Conservation (phyloP, 1,140 invertebrate genomes). For the Prorops nasuta region DNA sequence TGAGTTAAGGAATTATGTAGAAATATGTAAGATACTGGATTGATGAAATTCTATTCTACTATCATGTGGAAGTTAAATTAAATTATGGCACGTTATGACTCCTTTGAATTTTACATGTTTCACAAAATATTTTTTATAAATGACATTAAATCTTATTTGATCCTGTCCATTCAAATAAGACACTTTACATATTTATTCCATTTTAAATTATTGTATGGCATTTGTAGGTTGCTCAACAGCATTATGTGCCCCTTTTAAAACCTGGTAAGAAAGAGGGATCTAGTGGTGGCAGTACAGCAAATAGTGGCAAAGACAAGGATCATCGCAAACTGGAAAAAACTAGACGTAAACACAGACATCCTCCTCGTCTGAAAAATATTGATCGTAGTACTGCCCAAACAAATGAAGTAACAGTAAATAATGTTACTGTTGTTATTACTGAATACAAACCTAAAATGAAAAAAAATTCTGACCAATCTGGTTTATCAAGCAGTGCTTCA, state of each 20-base stretch:
- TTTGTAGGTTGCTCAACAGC: constrained; percentile 58
- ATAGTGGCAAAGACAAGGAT: constrained; percentile 55
- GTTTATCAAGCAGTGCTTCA: constrained; percentile 59
- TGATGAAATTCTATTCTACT: too few relatives aligned
- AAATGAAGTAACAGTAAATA: constrained; percentile 92
- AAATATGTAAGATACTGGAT: too few relatives aligned
- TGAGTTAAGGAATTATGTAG: too few relatives aligned
- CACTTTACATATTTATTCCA: too few relatives aligned
- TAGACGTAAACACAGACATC: constrained; percentile 57
- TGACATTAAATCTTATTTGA: not conserved
- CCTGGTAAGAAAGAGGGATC: constrained; percentile 62
- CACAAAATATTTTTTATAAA: constrained; percentile 4
- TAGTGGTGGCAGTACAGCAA: constrained; percentile 60
- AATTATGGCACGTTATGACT: too few relatives aligned
- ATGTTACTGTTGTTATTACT: constrained; percentile 94
- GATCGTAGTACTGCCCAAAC: constrained; percentile 85
- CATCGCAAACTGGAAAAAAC: constrained; percentile 53
- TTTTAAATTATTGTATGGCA: too few relatives aligned
- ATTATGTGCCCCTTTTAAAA: constrained; percentile 69
- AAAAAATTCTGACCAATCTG: constrained; percentile 59
- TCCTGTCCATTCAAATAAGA: too few relatives aligned
- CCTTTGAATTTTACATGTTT: too few relatives aligned
- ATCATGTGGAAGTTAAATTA: too few relatives aligned
- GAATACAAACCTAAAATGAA: constrained; percentile 88
- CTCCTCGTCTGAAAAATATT: constrained; percentile 84